phyloP scores from a whole-genome alignment of 2,797 vertebrate species.

The Melanogrammus aeglefinus region DNA sequence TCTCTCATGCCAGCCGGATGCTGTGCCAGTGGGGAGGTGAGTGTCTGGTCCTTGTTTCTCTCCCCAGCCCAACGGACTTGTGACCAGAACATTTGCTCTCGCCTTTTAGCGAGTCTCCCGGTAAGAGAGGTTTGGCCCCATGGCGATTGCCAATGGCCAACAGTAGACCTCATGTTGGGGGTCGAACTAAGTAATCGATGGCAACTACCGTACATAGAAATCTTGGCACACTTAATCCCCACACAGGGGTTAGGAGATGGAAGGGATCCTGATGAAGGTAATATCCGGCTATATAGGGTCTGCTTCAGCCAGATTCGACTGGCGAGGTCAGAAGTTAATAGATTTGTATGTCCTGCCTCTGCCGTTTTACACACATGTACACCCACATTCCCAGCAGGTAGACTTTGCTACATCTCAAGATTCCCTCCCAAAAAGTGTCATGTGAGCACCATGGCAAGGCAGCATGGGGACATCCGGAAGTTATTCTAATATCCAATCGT shows the following conservation, averaged over 20 bases:
- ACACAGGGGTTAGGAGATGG: slow-evolving; percentile 16
- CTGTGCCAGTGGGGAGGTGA: slow-evolving; percentile 21
- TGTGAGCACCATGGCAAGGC: neutral
- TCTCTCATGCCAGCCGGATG: slow-evolving; percentile 32
- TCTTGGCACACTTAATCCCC: slow-evolving; percentile 10
- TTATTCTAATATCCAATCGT: neutral
- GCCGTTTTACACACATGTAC: neutral
- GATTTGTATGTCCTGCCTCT: slow-evolving; percentile 19
- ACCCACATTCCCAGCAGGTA: slow-evolving; percentile 18
- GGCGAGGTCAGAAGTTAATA: slow-evolving; percentile 23
- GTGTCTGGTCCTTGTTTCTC: slow-evolving; percentile 35
- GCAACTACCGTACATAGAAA: neutral
- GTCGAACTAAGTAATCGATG: slow-evolving; percentile 29
- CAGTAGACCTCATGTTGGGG: slow-evolving; percentile 40
- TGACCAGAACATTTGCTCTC: slow-evolving; percentile 3
- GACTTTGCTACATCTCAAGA: slow-evolving; percentile 6
- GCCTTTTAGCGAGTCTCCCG: slow-evolving; percentile 55
- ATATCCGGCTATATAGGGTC: slow-evolving; percentile 16
- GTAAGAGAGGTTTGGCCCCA: slow-evolving; percentile 41
- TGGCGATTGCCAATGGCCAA: slow-evolving; percentile 26
- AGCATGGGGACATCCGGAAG: neutral
- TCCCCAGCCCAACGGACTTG: slow-evolving; percentile 18
- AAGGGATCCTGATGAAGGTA: slow-evolving; percentile 33
- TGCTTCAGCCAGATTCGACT: slow-evolving; percentile 22
- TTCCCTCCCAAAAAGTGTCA: neutral